Base-by-base conservation (phyloP, 1,140 invertebrate genomes). In the Nasonia vitripennis region DNA sequence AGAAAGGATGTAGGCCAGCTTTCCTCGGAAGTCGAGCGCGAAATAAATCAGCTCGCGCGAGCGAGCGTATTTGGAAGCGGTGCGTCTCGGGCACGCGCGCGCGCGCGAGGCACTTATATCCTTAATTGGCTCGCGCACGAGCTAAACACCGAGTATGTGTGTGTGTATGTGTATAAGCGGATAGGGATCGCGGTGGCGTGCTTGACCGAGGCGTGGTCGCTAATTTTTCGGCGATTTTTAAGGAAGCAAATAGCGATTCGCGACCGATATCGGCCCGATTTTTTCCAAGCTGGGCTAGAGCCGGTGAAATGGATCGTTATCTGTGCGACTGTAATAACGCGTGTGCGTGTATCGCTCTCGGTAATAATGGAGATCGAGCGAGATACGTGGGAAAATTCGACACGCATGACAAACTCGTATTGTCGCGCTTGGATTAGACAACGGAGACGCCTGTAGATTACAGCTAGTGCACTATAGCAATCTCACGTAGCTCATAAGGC, bases 61-160 rank as follows among this genome's bases (percentile, higher is more conserved):
- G 51, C 67, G 20, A 41, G 84, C 77, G 20, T 81, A 78, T 86
- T 87, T 83, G 83, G 84, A 62, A 67, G 75, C 74, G 71, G 55
- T 17, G 78, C 78, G 79, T 34, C 55, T 62, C 80, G 68, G 75
- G n/a, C n/a, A n/a, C n/a, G 81, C 84, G 70, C 75, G 74, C 62
- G 70, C 34, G 34, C 34, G 4, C 34, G 34, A 37, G 5, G 34
- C 71, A 77, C 34, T 87, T 86, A 86, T 86, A 86, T 86, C 89
- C 89, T 89, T 90, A 91, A 89, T 90, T 88, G 88, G 86, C 84
- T 88, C 86, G 17, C 34, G 84, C 88, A 34, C 68, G 41, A 77
- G 41, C 74, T 77, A 20, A 17, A 6, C 48, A 31, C 45, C 41
- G 7, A 3, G 27, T 31, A 14, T 20, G 14, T 34, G 27, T 11